Base-by-base conservation (phyloP, 2,888 invertebrate species). In the Xanthia icteritia region DNA sequence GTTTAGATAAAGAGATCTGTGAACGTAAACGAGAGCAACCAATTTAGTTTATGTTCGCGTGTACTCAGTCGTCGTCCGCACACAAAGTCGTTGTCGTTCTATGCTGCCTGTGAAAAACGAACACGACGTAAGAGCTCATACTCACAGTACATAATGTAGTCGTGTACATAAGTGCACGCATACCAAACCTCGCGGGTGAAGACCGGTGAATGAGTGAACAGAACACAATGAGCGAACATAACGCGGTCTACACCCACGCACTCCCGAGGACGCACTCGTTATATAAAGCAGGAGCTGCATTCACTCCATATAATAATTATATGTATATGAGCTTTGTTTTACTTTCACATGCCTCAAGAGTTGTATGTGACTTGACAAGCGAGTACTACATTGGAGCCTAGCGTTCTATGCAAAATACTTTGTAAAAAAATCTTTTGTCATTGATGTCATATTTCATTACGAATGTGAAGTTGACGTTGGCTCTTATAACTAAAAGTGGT, bases 251-350 rank as follows among this genome's bases (percentile, higher is more conserved):
- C 60, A n/a, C 82, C 69, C 69, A 8, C 76, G 65, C 75, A 39
- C 74, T 15, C 20, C 27, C 11, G 54, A 31, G 20, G 45, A 36
- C 27, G 60, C 54, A 39, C 45, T 73, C 45, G n/a, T 31, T 77
- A 78, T n/a, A 48, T 68, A 61, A 17, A 36, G 67, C 67, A 58
- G 45, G 69, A 6, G 36, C 48, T 42, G 56, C 77, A 51, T 76
- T 64, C 56, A 48, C 15, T 51, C 13, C 15, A 82, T 56, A 58
- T 86, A 27, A 61, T 69, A 42, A 64, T 39, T 68, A 69, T 51
- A 42, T 61, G 31, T 63, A 31, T 20, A 63, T 27, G 27, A 56
- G 85, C 54, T 58, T 83, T 86, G 83, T 72, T 82, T 85, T 64
- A 68, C 64, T 56, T 56, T 8, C 17, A 68, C 77, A 13, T 85